These are phyloP conservation scores for Pelmatolapia mariae DNA, from an alignment of 2,113 vertebrate genomes.

Conservation along the genomic window DNA sequence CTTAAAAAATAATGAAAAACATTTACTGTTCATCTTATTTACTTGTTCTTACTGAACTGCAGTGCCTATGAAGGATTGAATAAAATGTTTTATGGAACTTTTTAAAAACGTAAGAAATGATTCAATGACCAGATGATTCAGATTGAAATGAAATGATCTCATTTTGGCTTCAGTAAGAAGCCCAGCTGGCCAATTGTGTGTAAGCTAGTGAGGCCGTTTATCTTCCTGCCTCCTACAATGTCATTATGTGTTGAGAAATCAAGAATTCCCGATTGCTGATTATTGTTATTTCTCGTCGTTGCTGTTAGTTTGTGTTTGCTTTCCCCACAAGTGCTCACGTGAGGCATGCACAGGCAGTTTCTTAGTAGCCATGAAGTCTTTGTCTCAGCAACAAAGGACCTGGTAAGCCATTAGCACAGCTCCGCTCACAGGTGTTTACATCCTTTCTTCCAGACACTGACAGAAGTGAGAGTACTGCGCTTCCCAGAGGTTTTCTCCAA, in stretches of 20 bases:
- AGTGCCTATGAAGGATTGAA: not conserved
- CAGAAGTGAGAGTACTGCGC: slow-evolving; percentile 83
- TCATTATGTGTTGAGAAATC: not conserved
- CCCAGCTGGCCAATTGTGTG: not conserved
- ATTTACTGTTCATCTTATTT: not conserved
- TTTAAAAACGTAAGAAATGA: not conserved
- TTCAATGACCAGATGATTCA: not conserved
- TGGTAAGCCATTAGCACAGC: not conserved
- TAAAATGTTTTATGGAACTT: not conserved
- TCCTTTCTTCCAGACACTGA: slow-evolving; percentile 80
- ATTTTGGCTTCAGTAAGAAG: not conserved
- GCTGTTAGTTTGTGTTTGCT: not conserved
- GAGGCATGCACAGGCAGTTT: not conserved
- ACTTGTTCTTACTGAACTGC: not conserved
- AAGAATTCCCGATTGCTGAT: not conserved
- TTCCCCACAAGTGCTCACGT: not conserved
- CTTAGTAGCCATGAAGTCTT: not conserved
- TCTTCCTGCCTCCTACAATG: not conserved
- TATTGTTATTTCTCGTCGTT: not conserved
- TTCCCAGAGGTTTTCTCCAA: slow-evolving; percentile 86
- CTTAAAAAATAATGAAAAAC: not conserved
- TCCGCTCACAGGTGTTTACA: slow-evolving; percentile 44
- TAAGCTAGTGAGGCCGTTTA: not conserved
- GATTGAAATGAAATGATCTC: not conserved
- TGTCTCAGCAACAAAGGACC: slow-evolving; percentile 29